Percentiles rank a stretch among this genome's conserved stretches.
These are phyloP conservation scores for Tryphoninae sp. DNA, from an alignment of 2,888 invertebrate species.

Conservation along the genomic window DNA sequence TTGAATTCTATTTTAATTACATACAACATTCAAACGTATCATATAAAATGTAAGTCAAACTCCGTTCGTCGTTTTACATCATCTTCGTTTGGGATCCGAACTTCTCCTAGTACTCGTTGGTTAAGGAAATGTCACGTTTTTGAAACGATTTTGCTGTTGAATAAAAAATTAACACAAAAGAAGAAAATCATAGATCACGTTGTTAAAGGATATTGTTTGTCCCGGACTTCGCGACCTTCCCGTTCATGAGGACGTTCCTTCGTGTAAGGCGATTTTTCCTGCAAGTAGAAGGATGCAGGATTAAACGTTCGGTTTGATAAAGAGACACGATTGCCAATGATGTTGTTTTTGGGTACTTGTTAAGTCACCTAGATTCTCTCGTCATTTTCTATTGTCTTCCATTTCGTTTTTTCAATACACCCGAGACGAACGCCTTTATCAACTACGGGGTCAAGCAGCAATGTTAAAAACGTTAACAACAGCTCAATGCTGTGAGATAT, in stretches of 20 bases:
- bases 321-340: not conserved
- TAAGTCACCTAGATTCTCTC: constrained; percentile 75
- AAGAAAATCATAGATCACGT: constrained; percentile 25
- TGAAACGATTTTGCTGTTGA: constrained; percentile 14
- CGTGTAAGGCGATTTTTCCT: constrained; percentile 91
- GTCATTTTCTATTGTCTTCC: constrained; percentile 74
- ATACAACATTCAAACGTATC: constrained; percentile 80
- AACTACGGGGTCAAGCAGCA: constrained; percentile 74
- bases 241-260: constrained; percentile 89
- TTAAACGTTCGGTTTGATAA: constrained; percentile 32
- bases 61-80: constrained; percentile 77
- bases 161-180: constrained; percentile 2
- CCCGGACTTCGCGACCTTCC: constrained; percentile 88
- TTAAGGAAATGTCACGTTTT: constrained; percentile 74
- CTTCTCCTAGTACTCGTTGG: constrained; percentile 77
- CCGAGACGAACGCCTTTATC: constrained; percentile 75
- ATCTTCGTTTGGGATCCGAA: constrained; percentile 80
- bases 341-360: constrained; percentile 68
- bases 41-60: constrained; percentile 80
- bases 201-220: constrained; percentile 92
- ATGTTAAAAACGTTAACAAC: constrained; percentile 66
- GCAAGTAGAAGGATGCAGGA: constrained; percentile 75
- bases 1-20: constrained; percentile 79
- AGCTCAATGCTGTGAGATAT: not conserved
- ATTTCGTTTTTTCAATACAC: constrained; percentile 77